Evolutionary conservation across 2,113 vertebrate genomes (phyloP).

Genomic region (Proteles cristata): DNA sequence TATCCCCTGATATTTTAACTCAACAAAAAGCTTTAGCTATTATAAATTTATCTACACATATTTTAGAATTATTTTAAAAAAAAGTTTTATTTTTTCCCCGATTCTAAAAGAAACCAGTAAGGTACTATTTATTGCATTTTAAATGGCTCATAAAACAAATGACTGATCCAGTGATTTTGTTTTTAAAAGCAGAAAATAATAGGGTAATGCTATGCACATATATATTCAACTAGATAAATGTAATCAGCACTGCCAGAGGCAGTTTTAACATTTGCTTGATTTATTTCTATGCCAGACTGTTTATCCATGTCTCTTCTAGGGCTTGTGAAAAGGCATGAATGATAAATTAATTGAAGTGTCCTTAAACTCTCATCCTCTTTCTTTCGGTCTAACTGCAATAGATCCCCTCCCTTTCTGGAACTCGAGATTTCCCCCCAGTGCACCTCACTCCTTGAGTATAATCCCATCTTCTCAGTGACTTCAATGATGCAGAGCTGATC

Average conservation of each 20-base stretch:
- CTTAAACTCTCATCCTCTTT: constrained; percentile 14
- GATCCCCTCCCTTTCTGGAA: not conserved
- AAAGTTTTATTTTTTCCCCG: not conserved
- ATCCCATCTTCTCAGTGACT: not conserved
- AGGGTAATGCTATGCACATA: not conserved
- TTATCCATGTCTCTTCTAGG: constrained; percentile 55
- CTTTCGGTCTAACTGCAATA: not conserved
- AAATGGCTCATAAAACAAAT: constrained; percentile 40
- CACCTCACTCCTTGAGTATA: not conserved
- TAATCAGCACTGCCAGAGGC: constrained; percentile 31
- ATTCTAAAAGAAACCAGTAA: constrained; percentile 7
- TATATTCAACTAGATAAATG: constrained; percentile 53
- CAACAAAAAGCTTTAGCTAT: not conserved
- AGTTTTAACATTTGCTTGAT: constrained; percentile 71
- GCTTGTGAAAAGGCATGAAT: constrained; percentile 57
- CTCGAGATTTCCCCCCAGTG: not conserved
- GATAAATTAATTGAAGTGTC: constrained; percentile 49
- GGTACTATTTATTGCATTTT: constrained; percentile 58
- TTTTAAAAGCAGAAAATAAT: not conserved
- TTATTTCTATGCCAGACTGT: constrained; percentile 75
- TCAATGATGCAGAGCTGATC: not conserved
- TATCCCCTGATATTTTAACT: constrained; percentile 52
- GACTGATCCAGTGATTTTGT: not conserved
- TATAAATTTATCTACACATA: constrained; percentile 39
- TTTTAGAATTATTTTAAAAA: constrained; percentile 50